Evolutionary conservation across 2,888 invertebrate species (phyloP).

Genomic region (Scrobipalpa atriplicella): DNA sequence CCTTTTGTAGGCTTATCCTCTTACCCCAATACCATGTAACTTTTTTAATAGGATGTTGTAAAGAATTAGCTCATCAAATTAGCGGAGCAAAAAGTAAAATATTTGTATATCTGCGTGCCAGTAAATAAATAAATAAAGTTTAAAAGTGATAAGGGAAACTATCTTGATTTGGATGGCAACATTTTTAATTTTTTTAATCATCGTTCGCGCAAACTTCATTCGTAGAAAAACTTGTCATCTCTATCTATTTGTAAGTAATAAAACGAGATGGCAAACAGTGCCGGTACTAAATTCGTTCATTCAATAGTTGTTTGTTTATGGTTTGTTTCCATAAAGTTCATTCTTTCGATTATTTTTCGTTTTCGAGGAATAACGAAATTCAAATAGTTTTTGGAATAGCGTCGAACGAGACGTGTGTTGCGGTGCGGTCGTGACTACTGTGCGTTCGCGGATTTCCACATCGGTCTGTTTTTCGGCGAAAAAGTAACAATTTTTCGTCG

Average conservation of each 20-base stretch:
- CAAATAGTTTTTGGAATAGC: conserved; percentile 50
- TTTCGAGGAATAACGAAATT: conserved; percentile 13
- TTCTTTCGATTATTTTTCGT: conserved; percentile 36
- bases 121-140: no score
- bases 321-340: conserved; percentile 32
- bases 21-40: no score
- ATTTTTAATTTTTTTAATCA: not conserved
- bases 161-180: not conserved
- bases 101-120: no score
- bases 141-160: not conserved
- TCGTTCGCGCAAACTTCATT: not conserved
- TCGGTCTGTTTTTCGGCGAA: conserved; percentile 38
- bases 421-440: conserved; percentile 66
- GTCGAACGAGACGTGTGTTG: conserved; percentile 73
- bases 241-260: conserved; percentile 10
- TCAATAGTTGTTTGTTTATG: conserved; percentile 30
- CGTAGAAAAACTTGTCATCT: conserved; percentile 10
- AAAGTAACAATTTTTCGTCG: conserved; percentile 39
- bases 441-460: conserved; percentile 71
- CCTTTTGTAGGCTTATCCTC: no score
- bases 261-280: not conserved
- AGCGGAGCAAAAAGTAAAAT: no score
- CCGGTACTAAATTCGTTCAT: conserved; percentile 26
- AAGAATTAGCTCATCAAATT: no score
- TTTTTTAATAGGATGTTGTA: no score